Conservation (phyloP, 2,113 vertebrate species). For the Lanius ludovicianus region DNA sequence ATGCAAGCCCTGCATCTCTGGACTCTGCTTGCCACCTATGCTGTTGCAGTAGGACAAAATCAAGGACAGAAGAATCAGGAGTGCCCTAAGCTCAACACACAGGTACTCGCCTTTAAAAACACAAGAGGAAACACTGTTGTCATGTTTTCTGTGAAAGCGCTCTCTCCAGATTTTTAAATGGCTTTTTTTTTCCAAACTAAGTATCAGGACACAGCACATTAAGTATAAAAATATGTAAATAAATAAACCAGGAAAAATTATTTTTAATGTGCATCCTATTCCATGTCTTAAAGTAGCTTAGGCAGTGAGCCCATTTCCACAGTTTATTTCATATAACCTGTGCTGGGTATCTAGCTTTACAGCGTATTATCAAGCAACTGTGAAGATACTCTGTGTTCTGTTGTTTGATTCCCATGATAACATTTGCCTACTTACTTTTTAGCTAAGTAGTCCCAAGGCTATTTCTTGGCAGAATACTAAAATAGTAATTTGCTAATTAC, state of each 20-base stretch:
- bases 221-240: not conserved
- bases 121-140: not conserved
- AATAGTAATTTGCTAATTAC: not conserved
- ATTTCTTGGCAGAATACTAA: not conserved
- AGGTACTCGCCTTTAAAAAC: conserved; percentile 64
- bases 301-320: not conserved
- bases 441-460: not conserved
- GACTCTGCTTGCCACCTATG: conserved; percentile 57
- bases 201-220: not conserved
- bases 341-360: not conserved
- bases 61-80: conserved; percentile 69
- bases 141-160: not conserved
- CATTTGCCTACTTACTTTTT: not conserved
- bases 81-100: conserved; percentile 58
- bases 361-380: not conserved
- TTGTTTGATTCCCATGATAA: not conserved
- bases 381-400: not conserved
- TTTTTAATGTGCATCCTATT: not conserved
- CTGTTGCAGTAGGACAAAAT: conserved; percentile 65
- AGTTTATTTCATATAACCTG: not conserved
- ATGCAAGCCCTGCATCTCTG: conserved; percentile 64
- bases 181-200: not conserved
- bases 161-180: not conserved
- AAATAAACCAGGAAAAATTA: not conserved
- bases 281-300: not conserved